Percentiles rank a stretch among this genome's conserved stretches.
Evolutionary conservation across 2,113 vertebrate genomes (phyloP).

Genomic region (Phainopepla nitens): DNA sequence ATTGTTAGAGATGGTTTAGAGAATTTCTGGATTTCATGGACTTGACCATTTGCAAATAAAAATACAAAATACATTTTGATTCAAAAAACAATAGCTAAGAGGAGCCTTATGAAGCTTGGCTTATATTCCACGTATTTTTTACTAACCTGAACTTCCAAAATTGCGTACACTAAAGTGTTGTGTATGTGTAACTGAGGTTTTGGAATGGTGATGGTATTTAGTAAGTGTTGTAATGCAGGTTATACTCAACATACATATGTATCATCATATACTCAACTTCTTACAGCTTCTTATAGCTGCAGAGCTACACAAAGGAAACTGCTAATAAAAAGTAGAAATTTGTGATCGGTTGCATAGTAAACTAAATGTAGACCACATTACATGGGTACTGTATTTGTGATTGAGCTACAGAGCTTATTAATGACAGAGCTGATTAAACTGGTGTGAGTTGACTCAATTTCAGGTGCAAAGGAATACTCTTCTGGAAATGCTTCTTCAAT

Average conservation of each 20-base stretch:
- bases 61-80: background rate
- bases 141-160: background rate
- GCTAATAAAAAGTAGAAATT: background rate
- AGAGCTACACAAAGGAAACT: background rate
- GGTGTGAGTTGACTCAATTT: background rate
- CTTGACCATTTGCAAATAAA: background rate
- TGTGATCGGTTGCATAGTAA: background rate
- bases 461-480: background rate
- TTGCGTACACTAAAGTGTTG: background rate
- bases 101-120: background rate
- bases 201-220: background rate
- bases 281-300: background rate
- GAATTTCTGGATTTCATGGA: background rate
- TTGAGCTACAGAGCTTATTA: background rate
- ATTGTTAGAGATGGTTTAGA: background rate
- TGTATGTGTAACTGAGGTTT: background rate
- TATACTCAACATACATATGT: background rate
- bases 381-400: fast-evolving
- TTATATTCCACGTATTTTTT: background rate
- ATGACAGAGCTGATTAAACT: background rate
- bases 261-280: background rate
- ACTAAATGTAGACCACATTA: background rate
- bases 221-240: background rate
- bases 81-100: background rate
- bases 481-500: background rate